Evolutionary conservation across 1,140 invertebrate genomes (phyloP), one percentile per base, ranked within the genome.

Genomic region (Procambarus virginalis): DNA sequence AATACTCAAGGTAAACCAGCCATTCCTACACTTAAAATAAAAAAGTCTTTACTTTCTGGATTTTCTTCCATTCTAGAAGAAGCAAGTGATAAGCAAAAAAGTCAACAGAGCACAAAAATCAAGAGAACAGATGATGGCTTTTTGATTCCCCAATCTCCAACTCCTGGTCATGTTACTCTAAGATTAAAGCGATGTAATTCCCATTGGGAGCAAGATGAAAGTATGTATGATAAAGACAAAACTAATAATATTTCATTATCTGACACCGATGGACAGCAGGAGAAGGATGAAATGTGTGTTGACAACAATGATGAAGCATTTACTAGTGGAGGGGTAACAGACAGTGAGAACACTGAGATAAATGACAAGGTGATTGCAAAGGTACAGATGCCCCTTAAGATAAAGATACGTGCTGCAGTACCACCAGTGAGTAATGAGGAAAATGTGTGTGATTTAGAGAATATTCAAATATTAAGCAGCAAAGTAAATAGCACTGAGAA

Each of bases 121-220:
- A 79, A 78, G 45, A 70, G 20, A 20, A 84, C 88, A 14, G 88
- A 84, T n/a, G 88, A 89, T 84, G 88, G 88, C 55, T 89, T 89
- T 78, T 14, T 84, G 9, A 89, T 89, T 10, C 88, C 88, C 14
- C 51, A 55, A 55, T 34, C 34, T 34, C 14, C 70, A 20, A n/a
- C 73, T 12, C 88, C 88, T 51, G 58, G 46, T 45, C 86, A 88
- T 45, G 79, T 88, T 46, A 88, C 68, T 20, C n/a, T 89, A 14
- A 89, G 82, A 46, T 58, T 89, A 1, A 89, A 84, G 60, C 73
- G 88, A 12, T 84, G 75, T 48, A 89, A 89, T 64, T 78, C 75
- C 0, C 88, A 89, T 10, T 89, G 88, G 88, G 81, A 89, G 48
- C 88, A 89, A 81, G 82, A 89, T 73, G 68, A 73, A 73, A 20